These are phyloP conservation scores for Hydrolagus colliei DNA, from an alignment of 2,797 vertebrate species.

Conservation along the genomic window DNA sequence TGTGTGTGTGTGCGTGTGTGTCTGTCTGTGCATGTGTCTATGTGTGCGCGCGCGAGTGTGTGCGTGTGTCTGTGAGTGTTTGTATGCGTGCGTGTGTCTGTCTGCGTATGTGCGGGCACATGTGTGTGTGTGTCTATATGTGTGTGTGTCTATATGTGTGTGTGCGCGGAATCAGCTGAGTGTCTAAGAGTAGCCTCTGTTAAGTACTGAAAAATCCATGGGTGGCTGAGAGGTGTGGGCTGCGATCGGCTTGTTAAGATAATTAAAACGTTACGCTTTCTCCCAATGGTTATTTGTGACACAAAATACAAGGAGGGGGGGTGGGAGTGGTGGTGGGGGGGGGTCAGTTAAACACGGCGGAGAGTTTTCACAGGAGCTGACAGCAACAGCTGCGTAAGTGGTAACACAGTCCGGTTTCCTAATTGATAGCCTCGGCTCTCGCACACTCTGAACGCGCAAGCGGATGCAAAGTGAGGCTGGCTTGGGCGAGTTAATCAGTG, in stretches of 20 bases:
- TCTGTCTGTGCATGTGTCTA: too few species aligned
- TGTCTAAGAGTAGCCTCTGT: not conserved
- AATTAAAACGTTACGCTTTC: not conserved
- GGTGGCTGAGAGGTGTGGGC: not conserved
- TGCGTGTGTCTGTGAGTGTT: not conserved
- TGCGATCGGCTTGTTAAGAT: not conserved
- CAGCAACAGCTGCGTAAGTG: not conserved
- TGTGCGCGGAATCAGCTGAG: constrained; percentile 14
- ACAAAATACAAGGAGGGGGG: not conserved
- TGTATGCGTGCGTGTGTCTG: not conserved
- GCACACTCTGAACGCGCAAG: too few species aligned
- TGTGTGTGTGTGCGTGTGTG: too few species aligned
- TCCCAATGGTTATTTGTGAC: not conserved
- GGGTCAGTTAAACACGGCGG: not conserved
- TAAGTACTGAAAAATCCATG: not conserved
- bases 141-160: not conserved
- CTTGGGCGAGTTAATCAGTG: not conserved
- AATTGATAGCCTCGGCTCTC: not conserved
- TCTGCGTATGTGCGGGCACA: too few species aligned
- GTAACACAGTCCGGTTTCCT: not conserved
- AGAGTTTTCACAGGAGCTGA: not conserved
- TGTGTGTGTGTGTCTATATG: too few species aligned
- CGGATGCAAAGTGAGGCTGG: not conserved
- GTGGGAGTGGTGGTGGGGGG: too few species aligned
- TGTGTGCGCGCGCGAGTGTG: too few species aligned